Conservation (phyloP, 2,888 invertebrate genomes). For the Ennomos fuscantarius region DNA sequence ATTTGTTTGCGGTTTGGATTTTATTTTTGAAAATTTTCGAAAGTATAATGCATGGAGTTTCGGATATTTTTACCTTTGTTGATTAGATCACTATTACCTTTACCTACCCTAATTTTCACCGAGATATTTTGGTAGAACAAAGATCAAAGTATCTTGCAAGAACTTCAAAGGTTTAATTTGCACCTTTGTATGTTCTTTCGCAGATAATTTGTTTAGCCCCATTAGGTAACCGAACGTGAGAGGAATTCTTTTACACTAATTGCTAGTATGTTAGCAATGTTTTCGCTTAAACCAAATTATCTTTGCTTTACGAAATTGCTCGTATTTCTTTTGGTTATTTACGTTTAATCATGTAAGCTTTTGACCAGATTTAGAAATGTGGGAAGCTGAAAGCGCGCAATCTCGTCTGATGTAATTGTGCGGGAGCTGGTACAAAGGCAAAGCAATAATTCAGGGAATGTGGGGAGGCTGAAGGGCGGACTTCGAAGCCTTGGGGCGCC, state of each 20-base stretch:
- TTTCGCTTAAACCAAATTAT: slow-evolving; percentile 15
- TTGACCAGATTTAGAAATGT: slow-evolving; percentile 30
- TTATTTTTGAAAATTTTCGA: no score
- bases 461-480: slow-evolving; percentile 48
- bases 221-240: slow-evolving; percentile 31
- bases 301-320: slow-evolving; percentile 14
- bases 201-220: slow-evolving; percentile 26
- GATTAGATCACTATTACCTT: no score
- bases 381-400: slow-evolving; percentile 36
- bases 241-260: slow-evolving; percentile 30
- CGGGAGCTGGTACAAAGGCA: slow-evolving; percentile 46
- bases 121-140: slow-evolving; percentile 12
- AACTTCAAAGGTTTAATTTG: slow-evolving; percentile 22
- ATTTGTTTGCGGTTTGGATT: no score
- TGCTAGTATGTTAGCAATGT: slow-evolving; percentile 18
- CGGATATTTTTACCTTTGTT: no score
- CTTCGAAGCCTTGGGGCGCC: slow-evolving; percentile 57
- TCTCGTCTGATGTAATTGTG: slow-evolving; percentile 38
- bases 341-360: slow-evolving; percentile 18
- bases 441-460: slow-evolving; percentile 54
- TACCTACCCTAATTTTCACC: no score
- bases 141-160: slow-evolving; percentile 16
- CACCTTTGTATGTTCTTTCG: slow-evolving; percentile 18
- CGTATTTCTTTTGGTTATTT: slow-evolving; percentile 23
- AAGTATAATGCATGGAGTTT: no score